Base-by-base conservation (phyloP, 2,797 vertebrate genomes). In the Valencia hispanica region DNA sequence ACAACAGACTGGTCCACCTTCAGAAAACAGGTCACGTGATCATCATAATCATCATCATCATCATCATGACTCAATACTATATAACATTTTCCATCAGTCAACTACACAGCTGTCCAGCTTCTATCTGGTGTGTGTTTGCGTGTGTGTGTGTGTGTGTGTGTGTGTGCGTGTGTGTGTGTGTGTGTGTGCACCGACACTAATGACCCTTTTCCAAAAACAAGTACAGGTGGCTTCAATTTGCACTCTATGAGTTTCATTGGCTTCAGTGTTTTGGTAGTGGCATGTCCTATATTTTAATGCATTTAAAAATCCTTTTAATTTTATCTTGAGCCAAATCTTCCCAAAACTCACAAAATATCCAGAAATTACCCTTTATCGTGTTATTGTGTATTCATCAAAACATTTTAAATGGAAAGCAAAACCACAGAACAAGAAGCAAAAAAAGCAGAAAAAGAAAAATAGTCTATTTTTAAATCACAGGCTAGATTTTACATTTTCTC, bases 1-100 rank as follows among this genome's bases (percentile, higher is more conserved):
- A 97, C 95, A 95, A 97, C 95, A 96, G 95, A 96, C 96, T 96
- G 86, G 95, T 96, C 94, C 96, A 96, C 93, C 91, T 97, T 92
- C 90, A 90, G 79, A 88, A 83, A 91, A 77, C n/a, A 91, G 89
- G 85, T 91, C 86, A 88, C 70, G 88, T 88, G 80, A 83, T 81
- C 84, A 86, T 66, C 79, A 82, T 69, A 77, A 77, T 66, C 87
- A 88, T 63, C 81, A 84, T 57, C 55, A 86, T 66, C 83, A 84
- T 70, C 87, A 87, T 68, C 78, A 85, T 88, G 83, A 90, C 45
- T 89, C 79, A 87, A 68, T 68, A 27, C 12, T 43, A 76, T 80
- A 59, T 72, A 57, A 83, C 76, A 30, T 83, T 82, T 89, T 87
- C 73, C 84, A 87, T 70, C 78, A 83, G 43, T 5, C 72, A 77